These are phyloP conservation scores for Leucophora obtusa DNA, from an alignment of 2,888 invertebrate genomes.

Conservation along the genomic window DNA sequence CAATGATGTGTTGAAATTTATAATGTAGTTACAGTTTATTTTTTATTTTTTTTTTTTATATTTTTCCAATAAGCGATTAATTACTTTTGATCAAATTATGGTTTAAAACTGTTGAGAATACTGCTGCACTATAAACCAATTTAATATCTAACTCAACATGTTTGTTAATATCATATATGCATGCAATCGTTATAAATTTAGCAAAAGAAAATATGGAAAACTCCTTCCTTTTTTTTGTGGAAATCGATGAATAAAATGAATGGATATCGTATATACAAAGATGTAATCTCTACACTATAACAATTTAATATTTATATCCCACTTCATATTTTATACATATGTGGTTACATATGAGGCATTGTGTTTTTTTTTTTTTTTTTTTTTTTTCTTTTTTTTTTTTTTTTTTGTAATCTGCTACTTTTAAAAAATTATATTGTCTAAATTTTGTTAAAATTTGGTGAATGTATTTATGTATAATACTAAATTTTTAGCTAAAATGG, in stretches of 20 bases:
- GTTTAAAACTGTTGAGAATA: constrained; percentile 13
- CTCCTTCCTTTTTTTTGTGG: constrained; percentile 19
- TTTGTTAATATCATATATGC: constrained; percentile 9
- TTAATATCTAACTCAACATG: constrained; percentile 32
- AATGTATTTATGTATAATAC: too few relatives aligned
- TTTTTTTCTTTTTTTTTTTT: too few relatives aligned
- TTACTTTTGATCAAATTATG: constrained; percentile 64
- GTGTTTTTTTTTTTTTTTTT: too few relatives aligned
- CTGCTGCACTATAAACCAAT: constrained; percentile 21
- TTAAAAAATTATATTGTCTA: too few relatives aligned
- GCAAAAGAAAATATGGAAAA: constrained; percentile 3
- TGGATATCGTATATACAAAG: constrained; percentile 1
- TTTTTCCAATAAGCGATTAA: constrained; percentile 61
- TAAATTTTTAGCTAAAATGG: too few relatives aligned
- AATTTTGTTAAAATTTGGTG: too few relatives aligned
- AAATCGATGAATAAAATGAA: not conserved
- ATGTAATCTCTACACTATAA: constrained; percentile 3
- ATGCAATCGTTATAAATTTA: constrained; percentile 1
- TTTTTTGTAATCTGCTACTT: too few relatives aligned
- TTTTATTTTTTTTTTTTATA: constrained; percentile 4
- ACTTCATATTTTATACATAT: constrained; percentile 30
- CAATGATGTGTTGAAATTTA: constrained; percentile 62
- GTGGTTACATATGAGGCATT: not conserved
- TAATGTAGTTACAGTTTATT: constrained; percentile 37
- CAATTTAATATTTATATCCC: constrained; percentile 33